Percentiles rank a stretch among this genome's conserved stretches.
These are phyloP conservation scores for Aphidius colemani DNA, from an alignment of 2,888 invertebrate species.

Conservation along the genomic window DNA sequence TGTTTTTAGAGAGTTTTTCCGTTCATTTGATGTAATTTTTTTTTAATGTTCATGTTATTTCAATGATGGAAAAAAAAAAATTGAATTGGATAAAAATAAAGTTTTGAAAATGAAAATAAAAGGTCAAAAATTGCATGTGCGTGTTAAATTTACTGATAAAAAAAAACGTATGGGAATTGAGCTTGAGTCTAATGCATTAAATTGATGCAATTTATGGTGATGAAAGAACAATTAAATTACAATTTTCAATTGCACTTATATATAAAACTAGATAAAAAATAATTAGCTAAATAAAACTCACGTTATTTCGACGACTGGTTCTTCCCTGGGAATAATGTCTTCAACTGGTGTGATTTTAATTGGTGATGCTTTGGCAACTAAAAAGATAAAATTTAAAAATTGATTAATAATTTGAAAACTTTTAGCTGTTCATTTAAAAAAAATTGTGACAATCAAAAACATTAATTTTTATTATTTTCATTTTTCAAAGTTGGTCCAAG, in stretches of 20 bases:
- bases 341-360: slow-evolving; percentile 54
- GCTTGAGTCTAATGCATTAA: background rate
- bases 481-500: background rate
- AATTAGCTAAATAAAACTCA: slow-evolving; percentile 58
- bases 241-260: background rate
- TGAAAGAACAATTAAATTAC: background rate
- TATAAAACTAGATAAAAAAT: slow-evolving; percentile 19
- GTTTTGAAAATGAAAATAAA: no score
- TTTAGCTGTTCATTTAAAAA: slow-evolving; percentile 3
- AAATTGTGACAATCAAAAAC: background rate
- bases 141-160: no score
- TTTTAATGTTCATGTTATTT: background rate
- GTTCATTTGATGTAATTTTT: no score
- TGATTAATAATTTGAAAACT: background rate
- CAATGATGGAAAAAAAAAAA: no score
- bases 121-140: no score
- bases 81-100: no score
- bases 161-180: background rate
- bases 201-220: background rate
- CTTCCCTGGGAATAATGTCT: slow-evolving; percentile 51
- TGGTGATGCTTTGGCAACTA: slow-evolving; percentile 58
- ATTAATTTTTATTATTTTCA: no score
- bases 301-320: slow-evolving; percentile 46
- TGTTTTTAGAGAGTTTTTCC: background rate
- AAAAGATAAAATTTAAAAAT: slow-evolving; percentile 28